Conservation (phyloP, 2,888 invertebrate genomes). For the Agrotis puta region DNA sequence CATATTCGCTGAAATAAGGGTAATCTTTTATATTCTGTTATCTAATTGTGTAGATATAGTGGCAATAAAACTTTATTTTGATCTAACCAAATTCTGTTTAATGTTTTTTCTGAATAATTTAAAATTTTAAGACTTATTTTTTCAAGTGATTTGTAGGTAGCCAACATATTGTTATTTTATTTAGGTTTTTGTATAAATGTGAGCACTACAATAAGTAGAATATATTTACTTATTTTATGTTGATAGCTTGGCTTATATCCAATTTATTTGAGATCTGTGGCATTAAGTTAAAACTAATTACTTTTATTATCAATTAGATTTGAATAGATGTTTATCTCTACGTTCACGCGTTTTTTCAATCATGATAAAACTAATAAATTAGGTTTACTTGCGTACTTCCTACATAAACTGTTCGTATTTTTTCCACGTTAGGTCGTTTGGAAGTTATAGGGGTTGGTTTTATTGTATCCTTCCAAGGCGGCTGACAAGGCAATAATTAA, state of each 20-base stretch:
- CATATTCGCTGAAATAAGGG: constrained; percentile 42
- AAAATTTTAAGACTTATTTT: constrained; percentile 23
- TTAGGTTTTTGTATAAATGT: not conserved
- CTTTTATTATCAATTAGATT: not conserved
- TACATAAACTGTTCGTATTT: constrained; percentile 6
- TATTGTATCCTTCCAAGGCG: constrained; percentile 15
- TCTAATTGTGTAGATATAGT: constrained; percentile 41
- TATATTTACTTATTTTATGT: not conserved
- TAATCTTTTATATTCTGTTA: constrained; percentile 48
- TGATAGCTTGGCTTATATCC: not conserved
- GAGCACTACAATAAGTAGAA: too few species aligned
- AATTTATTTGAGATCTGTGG: not conserved
- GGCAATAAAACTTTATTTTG: constrained; percentile 48
- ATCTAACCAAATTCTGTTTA: constrained; percentile 35
- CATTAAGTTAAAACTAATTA: too few species aligned
- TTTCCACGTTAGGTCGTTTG: constrained; percentile 23
- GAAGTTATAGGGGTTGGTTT: constrained; percentile 22
- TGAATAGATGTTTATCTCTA: not conserved
- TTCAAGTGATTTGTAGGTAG: constrained; percentile 17
- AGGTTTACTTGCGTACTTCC: not conserved
- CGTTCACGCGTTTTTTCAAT: not conserved
- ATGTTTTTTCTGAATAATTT: constrained; percentile 33
- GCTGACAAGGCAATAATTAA: constrained; percentile 46
- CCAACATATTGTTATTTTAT: not conserved
- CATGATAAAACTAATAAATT: constrained; percentile 3